Evolutionary conservation across 2,797 vertebrate species (phyloP), one percentile per base, ranked within the genome.

Genomic region (Lateolabrax maculatus): DNA sequence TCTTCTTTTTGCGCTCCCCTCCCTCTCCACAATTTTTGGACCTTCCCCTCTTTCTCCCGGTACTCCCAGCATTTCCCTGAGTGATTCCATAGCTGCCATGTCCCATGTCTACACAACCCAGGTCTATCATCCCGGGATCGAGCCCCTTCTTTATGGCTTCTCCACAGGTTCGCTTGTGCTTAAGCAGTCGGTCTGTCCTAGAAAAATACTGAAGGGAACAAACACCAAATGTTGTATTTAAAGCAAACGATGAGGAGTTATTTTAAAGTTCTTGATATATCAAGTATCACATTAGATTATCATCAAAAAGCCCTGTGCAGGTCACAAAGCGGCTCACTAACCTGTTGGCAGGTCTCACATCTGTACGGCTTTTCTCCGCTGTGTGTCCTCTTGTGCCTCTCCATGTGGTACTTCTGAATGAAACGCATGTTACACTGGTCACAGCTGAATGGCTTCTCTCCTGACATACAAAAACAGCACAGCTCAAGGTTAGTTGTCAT

Each of bases 351-450:
- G 90, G 97, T 98, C 91, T 99, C 98, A 95, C 98, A 99, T 94
- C 98, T 97, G 93, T 99, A 99, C 95, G 98, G 98, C 96, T 99
- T 99, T 92, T 99, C 98, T 94, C 98, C 98, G 16, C 98, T 99
- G 93, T 99, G 98, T 0, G 98, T 99, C 91, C 98, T 96, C 95
- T 99, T 99, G 96, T 99, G 98, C 87, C 98, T 94, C 91, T 99
- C 98, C 98, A 99, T 99, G 94, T 99, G 98, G 93, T 99, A 99
- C 94, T 99, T 99, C 95, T 99, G 98, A 91, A 99, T 99, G 92
- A 99, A 99, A 81, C 99, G 98, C 98, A 99, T 99, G 91, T 98
- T 99, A 82, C 98, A 99, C 94, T 99, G 98, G 88, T 99, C 98
- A 57, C 98, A 99, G 68, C 97, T 97, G 84, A 99, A 99, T 34